Base-by-base conservation (phyloP, 2,888 invertebrate genomes). In the Lasioglossum morio region DNA sequence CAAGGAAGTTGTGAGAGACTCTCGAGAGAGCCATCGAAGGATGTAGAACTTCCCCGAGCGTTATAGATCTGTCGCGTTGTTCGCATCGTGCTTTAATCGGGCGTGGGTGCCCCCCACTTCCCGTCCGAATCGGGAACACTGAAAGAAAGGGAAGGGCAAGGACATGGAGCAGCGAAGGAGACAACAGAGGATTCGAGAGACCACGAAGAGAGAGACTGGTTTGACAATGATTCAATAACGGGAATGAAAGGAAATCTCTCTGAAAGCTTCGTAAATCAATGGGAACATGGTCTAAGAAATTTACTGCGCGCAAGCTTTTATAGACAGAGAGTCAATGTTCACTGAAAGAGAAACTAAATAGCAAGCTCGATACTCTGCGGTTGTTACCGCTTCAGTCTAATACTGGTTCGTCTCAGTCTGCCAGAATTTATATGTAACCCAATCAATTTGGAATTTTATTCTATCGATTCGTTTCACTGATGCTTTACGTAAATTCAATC, bases 61-160 rank as follows among this genome's bases (percentile, higher is more conserved):
- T 30, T 30, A 72, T 72, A 72, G 72, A 48, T 48, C 72, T 19
- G 72, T 46, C 46, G 30, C 72, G 72, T 43, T 46, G 72, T 72
- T 46, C 27, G 60, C 27, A 46, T 72, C 30, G 46, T 30, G 72
- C 72, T 48, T 72, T 72, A 72, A 72, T 72, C 72, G 46, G 27
- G 23, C 72, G 46, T 72, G 48, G 72, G 19, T 48, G 27, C 30
- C 8, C 1, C 27, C 46, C 46, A 4, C 27, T 1, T 1, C 60
- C 53, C 53, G 14, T 1, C 60, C 60, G 60, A 60, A 60, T 60
- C 60, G 60, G 27, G 60, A 60, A 27, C 27, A 12, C 60, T 60
- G 60, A 27, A 60, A 60, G 60, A 60, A 60, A 14, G 60, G 60
- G 27, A 60, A 27, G 60, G 14, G 27, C 27, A 14, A 60, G 60